Conservation (phyloP, 2,797 vertebrate genomes). For the Lacerta bilineata region DNA sequence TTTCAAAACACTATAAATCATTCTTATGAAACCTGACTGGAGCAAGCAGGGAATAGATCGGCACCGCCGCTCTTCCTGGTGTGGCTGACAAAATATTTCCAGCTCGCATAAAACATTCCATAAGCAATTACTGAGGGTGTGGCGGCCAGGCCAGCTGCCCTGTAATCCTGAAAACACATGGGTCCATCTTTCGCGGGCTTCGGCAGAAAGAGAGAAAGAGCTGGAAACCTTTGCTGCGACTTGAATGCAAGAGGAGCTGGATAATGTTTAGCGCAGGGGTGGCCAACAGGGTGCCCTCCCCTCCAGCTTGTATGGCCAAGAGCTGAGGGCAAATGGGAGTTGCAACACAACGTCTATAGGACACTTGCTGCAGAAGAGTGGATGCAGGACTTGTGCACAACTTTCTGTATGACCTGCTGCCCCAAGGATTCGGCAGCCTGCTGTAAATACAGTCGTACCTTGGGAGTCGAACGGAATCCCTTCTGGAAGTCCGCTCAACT, state of each 20-base stretch:
- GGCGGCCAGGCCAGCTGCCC: slow-evolving; percentile 65
- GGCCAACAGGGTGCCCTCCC: background rate
- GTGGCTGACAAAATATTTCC: slow-evolving; percentile 57
- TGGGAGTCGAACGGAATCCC: too few relatives aligned
- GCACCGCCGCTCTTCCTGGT: slow-evolving; percentile 58
- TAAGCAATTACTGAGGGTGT: slow-evolving; percentile 73
- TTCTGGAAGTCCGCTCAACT: too few relatives aligned
- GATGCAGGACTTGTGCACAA: too few relatives aligned
- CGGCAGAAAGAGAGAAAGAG: background rate
- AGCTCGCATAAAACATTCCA: slow-evolving; percentile 77
- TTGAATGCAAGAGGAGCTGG: background rate
- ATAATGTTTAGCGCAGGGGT: background rate
- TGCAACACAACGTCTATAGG: background rate
- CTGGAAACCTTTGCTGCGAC: slow-evolving; percentile 15
- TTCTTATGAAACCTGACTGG: slow-evolving; percentile 70
- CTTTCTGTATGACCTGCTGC: background rate
- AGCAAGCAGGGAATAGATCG: slow-evolving; percentile 61
- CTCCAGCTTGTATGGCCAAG: background rate
- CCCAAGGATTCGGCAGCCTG: background rate
- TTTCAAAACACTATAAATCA: slow-evolving; percentile 75
- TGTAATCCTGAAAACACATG: slow-evolving; percentile 74
- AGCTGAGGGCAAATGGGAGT: background rate
- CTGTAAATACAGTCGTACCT: background rate
- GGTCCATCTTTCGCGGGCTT: slow-evolving; percentile 56
- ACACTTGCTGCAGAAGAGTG: background rate